Base-by-base conservation (phyloP, 2,797 vertebrate species). In the Cottoperca gobio region DNA sequence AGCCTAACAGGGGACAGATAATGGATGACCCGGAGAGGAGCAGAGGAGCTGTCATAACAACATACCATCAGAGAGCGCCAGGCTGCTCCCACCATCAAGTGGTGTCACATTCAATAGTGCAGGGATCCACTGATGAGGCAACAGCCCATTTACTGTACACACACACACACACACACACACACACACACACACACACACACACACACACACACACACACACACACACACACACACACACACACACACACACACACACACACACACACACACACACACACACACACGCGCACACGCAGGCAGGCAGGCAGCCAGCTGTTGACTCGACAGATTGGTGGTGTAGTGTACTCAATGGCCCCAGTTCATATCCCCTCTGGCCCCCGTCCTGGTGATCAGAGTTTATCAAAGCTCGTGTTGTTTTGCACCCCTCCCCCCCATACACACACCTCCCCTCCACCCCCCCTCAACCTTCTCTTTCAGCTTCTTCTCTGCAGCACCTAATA, bases 301-400 rank as follows among this genome's bases (percentile, higher is more conserved):
- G 86, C 86, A 70, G 54, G 65, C 78, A 85, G 91, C 92, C 93
- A 93, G 90, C 89, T 93, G 91, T 92, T 93, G 91, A 93, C 91
- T 93, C 86, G 79, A 90, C 89, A 91, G 85, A 91, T 93, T 89
- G 91, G 88, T 90, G 78, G 86, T 83, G 87, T 81, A 78, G 85
- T 92, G 91, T 78, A 93, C 91, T 94, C 91, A 89, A 74, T 93
- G 91, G 86, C 88, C 91, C 83, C 88, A 24, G 86, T 92, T 92
- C 86, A 90, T 89, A 88, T 86, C 81, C 87, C 86, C 55, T 60
- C 81, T 82, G 87, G 83, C 86, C 84, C 68, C 76, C 60, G 74
- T 86, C 78, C 64, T 19, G 24, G 62, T 85, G 83, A 89, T 85
- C 81, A 52, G 70, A 67, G 16, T 88, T 88, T 78, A 90, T 92